Percentiles rank a stretch among this genome's conserved stretches.
These are phyloP conservation scores for Papilio helenus DNA, from an alignment of 1,140 invertebrate genomes.

Conservation along the genomic window DNA sequence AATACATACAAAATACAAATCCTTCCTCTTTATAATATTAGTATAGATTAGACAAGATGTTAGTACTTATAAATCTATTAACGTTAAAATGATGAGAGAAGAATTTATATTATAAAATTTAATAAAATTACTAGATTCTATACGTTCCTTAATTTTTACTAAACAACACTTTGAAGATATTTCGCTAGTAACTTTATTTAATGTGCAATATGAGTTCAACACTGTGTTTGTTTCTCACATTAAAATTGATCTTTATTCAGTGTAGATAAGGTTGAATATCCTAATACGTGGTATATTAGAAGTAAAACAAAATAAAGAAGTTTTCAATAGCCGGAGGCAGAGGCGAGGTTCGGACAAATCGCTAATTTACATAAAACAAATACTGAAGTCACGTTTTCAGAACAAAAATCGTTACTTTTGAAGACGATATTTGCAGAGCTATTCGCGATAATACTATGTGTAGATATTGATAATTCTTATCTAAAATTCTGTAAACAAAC, in stretches of 20 bases:
- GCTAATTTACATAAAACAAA: slow-evolving; percentile 80
- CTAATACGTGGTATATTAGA: not conserved
- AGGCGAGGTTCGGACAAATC: slow-evolving; percentile 62
- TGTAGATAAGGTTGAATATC: slow-evolving; percentile 4
- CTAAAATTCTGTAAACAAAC: not conserved
- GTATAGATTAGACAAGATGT: not conserved
- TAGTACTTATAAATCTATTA: not conserved
- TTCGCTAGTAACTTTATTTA: not conserved
- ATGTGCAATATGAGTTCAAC: not conserved
- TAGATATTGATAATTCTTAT: slow-evolving; percentile 38
- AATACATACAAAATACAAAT: too few relatives aligned
- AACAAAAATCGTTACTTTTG: slow-evolving; percentile 71
- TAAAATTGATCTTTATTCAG: not conserved
- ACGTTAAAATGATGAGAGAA: too few relatives aligned
- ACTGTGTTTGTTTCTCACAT: not conserved
- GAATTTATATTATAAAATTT: too few relatives aligned
- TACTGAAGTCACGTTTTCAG: slow-evolving; percentile 76
- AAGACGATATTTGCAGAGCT: slow-evolving; percentile 50
- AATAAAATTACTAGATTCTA: too few relatives aligned
- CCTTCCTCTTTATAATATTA: too few relatives aligned
- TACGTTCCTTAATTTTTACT: too few relatives aligned
- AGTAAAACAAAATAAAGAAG: slow-evolving; percentile 33
- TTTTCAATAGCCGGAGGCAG: slow-evolving; percentile 39
- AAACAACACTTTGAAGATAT: not conserved
- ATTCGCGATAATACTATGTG: not conserved